These are phyloP conservation scores for Neoarius graeffei DNA, from an alignment of 2,113 vertebrate species.

Conservation along the genomic window DNA sequence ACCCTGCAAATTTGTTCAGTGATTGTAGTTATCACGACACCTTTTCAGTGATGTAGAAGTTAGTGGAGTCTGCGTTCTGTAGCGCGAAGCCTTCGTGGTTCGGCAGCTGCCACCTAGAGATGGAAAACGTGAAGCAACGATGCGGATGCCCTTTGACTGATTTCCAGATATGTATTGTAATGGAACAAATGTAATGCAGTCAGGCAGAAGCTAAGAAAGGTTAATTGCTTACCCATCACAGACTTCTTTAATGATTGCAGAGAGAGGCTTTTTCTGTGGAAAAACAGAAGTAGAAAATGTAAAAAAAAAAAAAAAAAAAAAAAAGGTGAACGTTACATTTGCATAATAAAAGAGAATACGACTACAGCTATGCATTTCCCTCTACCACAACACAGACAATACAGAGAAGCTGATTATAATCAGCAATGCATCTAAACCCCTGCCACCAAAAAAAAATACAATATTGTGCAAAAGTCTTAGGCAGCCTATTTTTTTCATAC, in stretches of 20 bases:
- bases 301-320: too few species aligned
- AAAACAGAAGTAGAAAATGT: slow-evolving; percentile 59
- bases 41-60: slow-evolving; percentile 99
- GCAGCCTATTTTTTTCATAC: too few species aligned
- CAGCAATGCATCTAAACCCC: background rate
- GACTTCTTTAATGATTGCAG: slow-evolving; percentile 97
- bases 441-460: too few species aligned
- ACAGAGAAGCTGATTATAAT: background rate
- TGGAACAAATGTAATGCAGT: background rate
- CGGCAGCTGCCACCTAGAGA: slow-evolving; percentile 87
- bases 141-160: background rate
- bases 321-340: slow-evolving; percentile 36
- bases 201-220: slow-evolving; percentile 31
- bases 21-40: slow-evolving; percentile 58
- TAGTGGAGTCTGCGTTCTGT: slow-evolving; percentile 89
- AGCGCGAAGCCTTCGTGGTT: slow-evolving; percentile 90
- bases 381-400: background rate
- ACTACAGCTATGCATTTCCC: background rate
- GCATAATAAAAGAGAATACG: background rate
- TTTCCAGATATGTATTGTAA: background rate
- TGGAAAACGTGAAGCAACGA: slow-evolving; percentile 49
- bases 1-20: background rate
- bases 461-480: too few species aligned
- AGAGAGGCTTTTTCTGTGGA: slow-evolving; percentile 93
- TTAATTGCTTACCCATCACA: slow-evolving; percentile 88